A percentile compares a stretch with the other conserved stretches of the same genome.
Conservation (phyloP, 2,113 vertebrate genomes). For the Vicugna pacos region DNA sequence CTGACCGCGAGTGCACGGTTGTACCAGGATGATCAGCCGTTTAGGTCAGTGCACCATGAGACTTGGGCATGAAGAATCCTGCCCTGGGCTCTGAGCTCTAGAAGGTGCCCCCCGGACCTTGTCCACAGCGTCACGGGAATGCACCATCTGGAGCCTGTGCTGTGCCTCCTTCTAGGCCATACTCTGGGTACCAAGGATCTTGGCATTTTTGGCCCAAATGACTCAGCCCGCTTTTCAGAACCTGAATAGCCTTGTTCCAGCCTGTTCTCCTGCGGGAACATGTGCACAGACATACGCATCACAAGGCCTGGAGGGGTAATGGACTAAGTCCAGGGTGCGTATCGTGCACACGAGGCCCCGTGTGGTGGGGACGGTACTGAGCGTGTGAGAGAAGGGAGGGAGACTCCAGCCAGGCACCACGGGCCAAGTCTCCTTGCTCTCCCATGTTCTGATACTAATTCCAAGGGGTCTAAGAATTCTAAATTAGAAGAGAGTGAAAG, state of each 20-base stretch:
- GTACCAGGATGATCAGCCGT: not conserved
- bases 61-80: not conserved
- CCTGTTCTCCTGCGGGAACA: not conserved
- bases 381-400: not conserved
- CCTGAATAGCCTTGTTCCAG: not conserved
- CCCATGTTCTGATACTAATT: not conserved
- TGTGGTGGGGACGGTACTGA: too few species aligned
- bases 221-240: not conserved
- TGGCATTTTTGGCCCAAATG: not conserved
- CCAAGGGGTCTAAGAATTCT: not conserved
- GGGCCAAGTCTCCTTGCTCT: not conserved
- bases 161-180: not conserved
- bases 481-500: not conserved
- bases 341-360: fast-evolving
- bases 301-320: not conserved
- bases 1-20: not conserved
- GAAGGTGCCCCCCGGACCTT: not conserved
- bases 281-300: too few species aligned
- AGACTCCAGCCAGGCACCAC: fast-evolving
- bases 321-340: not conserved
- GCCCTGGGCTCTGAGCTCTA: not conserved
- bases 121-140: not conserved
- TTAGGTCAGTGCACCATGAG: not conserved
- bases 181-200: not conserved
- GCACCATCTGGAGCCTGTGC: not conserved